A percentile compares a stretch with the other conserved stretches of the same genome.
phyloP scores from a whole-genome alignment of 2,113 vertebrate genomes.

The Melanostigma gelatinosum region DNA sequence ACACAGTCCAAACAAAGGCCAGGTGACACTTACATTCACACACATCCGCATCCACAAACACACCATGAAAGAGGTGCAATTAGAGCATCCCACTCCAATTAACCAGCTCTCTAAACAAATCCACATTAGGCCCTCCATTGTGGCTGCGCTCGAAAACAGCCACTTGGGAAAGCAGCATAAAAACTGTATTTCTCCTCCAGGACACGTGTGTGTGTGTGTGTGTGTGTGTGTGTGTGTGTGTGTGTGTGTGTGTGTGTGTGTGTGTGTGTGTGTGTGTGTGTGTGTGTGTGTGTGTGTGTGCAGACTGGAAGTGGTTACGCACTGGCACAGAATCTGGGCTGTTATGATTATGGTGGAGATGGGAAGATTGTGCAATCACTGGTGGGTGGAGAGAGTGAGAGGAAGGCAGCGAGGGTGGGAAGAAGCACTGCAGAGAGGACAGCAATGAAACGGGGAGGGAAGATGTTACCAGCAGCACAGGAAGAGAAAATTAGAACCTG shows the following conservation, averaged over 20 bases:
- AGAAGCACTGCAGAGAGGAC: conserved; percentile 40
- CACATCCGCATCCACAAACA: conserved; percentile 42
- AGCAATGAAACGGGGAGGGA: conserved; percentile 43
- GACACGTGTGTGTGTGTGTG: conserved; percentile 58
- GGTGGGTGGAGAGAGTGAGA: conserved; percentile 61
- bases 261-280: conserved; percentile 43
- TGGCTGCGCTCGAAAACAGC: conserved; percentile 84
- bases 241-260: no score
- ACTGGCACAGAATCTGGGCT: conserved; percentile 62
- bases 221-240: conserved; percentile 31
- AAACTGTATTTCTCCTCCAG: conserved; percentile 81
- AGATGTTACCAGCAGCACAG: conserved; percentile 36
- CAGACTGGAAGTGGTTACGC: conserved; percentile 49
- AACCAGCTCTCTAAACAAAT: conserved; percentile 87
- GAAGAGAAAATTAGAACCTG: conserved; percentile 50
- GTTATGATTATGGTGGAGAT: conserved; percentile 71
- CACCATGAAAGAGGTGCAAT: conserved; percentile 83
- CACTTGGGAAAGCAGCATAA: conserved; percentile 85
- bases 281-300: conserved; percentile 41
- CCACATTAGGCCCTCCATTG: conserved; percentile 87
- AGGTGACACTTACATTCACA: conserved; percentile 68
- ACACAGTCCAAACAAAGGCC: conserved; percentile 77
- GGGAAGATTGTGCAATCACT: conserved; percentile 74
- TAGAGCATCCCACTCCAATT: conserved; percentile 86
- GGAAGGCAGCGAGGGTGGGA: conserved; percentile 47